phyloP scores from a whole-genome alignment of 2,888 invertebrate species.

The Pantelozetes paolii region DNA sequence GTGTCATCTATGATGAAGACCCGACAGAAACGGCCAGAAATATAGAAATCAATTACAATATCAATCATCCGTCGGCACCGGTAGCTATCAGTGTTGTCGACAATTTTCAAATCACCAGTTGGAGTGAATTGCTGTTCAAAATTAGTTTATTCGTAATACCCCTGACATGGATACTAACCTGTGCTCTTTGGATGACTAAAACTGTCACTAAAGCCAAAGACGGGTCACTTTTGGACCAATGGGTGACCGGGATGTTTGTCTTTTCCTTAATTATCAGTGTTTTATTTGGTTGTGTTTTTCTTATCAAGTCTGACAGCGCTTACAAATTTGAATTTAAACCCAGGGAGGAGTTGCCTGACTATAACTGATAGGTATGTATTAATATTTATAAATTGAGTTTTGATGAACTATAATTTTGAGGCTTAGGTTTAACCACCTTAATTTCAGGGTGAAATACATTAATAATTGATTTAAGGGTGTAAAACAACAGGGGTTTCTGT shows the following conservation, averaged over 20 bases:
- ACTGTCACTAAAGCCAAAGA: neutral
- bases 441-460: too few species aligned
- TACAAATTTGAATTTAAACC: conserved; percentile 7
- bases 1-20: conserved; percentile 12
- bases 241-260: conserved; percentile 17
- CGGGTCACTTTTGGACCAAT: neutral
- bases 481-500: too few species aligned
- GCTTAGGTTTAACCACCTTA: too few species aligned
- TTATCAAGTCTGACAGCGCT: conserved; percentile 5
- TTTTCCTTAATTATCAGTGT: neutral
- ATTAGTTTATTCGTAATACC: conserved; percentile 9
- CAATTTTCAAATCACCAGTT: neutral
- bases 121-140: conserved; percentile 9
- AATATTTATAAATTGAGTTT: too few species aligned
- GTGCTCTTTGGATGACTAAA: conserved; percentile 21
- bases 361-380: neutral
- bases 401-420: too few species aligned
- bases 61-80: neutral
- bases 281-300: conserved; percentile 21
- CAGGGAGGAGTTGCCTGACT: neutral
- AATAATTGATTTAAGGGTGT: too few species aligned
- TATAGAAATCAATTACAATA: conserved; percentile 3
- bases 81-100: neutral
- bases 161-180: neutral
- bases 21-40: neutral